These are phyloP conservation scores for Physeter macrocephalus DNA, from an alignment of 2,113 vertebrate species.

Conservation along the genomic window DNA sequence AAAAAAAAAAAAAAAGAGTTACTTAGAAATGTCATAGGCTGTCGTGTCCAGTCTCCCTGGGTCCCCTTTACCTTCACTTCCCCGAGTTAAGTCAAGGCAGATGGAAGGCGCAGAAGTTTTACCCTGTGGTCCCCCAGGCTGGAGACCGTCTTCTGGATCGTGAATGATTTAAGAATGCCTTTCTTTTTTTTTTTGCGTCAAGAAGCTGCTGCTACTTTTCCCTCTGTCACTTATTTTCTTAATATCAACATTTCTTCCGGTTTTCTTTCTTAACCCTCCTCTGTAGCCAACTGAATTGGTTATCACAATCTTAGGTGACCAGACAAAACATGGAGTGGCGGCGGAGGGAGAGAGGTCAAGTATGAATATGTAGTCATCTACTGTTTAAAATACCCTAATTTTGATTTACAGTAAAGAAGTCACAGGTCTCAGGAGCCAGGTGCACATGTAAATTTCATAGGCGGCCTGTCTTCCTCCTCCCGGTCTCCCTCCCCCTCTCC, in stretches of 20 bases:
- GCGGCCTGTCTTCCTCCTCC: rapidly evolving
- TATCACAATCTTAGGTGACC: neutral
- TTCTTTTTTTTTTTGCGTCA: too few relatives aligned
- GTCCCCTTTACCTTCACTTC: neutral
- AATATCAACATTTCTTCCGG: too few relatives aligned
- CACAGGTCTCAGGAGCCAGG: neutral
- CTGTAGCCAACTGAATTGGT: neutral
- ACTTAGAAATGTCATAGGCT: neutral
- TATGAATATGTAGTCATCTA: neutral
- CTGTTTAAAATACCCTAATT: neutral
- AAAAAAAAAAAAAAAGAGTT: too few relatives aligned
- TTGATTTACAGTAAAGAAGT: neutral
- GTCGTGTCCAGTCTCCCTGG: neutral
- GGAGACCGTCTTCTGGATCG: neutral
- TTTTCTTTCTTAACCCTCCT: neutral
- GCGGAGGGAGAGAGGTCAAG: neutral
- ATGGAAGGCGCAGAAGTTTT: neutral
- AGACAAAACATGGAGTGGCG: neutral
- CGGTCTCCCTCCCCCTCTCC: rapidly evolving
- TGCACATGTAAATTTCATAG: neutral
- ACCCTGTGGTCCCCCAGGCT: neutral
- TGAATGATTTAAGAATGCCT: neutral
- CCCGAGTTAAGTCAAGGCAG: neutral
- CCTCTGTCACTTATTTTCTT: neutral
- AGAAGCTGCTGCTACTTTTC: neutral